Evolutionary conservation across 2,113 vertebrate species (phyloP).

Genomic region (Phrynocephalus versicolor): DNA sequence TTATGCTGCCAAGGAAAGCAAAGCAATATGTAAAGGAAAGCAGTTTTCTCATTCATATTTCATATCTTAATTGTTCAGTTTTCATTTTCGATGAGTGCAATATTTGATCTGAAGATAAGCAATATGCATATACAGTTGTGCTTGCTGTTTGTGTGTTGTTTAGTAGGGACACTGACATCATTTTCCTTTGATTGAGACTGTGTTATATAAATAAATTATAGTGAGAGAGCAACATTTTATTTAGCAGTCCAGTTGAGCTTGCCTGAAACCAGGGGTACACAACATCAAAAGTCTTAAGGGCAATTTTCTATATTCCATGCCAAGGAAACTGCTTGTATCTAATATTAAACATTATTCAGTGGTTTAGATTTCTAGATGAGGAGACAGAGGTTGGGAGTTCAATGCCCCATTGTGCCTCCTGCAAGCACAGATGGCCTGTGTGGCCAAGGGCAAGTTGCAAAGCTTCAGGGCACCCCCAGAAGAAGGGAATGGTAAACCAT

Average conservation of each 20-base stretch:
- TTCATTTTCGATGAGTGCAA: not conserved
- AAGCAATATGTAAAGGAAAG: slow-evolving; percentile 38
- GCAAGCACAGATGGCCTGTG: no score
- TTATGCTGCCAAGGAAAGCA: slow-evolving; percentile 20
- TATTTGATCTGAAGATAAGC: slow-evolving; percentile 19
- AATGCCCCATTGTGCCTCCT: no score
- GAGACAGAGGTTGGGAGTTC: no score
- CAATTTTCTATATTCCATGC: no score
- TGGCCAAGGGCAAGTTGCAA: no score
- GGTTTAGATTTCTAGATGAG: no score
- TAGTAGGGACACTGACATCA: not conserved
- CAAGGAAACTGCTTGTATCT: not conserved
- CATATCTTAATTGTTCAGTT: slow-evolving; percentile 20
- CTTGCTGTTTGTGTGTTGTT: not conserved
- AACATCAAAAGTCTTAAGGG: not conserved
- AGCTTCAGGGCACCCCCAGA: no score
- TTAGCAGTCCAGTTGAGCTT: not conserved
- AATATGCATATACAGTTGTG: not conserved
- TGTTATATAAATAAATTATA: not conserved
- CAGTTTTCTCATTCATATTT: slow-evolving; percentile 2
- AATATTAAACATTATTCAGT: no score
- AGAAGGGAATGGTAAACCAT: no score
- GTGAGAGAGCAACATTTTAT: not conserved
- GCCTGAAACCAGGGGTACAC: not conserved
- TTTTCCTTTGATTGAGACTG: not conserved